Base-by-base conservation (phyloP, 1,140 invertebrate species). In the Dendroctonus valens region DNA sequence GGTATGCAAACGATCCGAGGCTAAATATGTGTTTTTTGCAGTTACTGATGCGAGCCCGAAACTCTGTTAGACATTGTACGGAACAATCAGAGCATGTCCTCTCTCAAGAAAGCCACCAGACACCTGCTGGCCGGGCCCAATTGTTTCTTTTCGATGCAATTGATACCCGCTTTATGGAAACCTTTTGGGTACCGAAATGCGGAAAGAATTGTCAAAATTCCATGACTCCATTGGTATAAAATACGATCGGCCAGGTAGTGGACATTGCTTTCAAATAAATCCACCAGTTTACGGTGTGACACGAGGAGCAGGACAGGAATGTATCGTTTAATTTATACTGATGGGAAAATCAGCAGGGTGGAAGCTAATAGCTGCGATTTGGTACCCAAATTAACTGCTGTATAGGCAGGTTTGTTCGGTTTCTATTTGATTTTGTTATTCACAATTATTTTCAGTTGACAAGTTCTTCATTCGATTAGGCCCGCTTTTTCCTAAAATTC, bases 31-130 rank as follows among this genome's bases (percentile, higher is more conserved):
- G 58, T 59, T 67, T 69, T 59, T 64, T 67, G 65, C 39, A 64
- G 69, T 59, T 63, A 70, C 54, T 63, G 69, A 67, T 70, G 68
- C 68, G 68, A 69, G 52, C 65, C 51, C 38, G 63, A 67, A 62
- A 53, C 65, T 62, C 59, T 70, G 69, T 66, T 67, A 70, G 59
- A 65, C 69, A 70, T 70, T 70, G 69, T 70, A 42, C 53, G n/a
- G 50, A 65, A 64, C 49, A 70, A 70, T 59, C 59, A 67, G 69
- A 70, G 69, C 69, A 67, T 70, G 57, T 60, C 59, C 54, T 55
- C 58, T 70, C 69, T 67, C 65, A 70, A 66, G 57, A 65, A 65
- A 65, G 63, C 44, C 58, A 65, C 41, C 62, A 49, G 64, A 59
- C 65, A 67, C 65, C 57, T 54, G 65, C 38, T 48, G 50, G 51